Base-by-base conservation (phyloP, 2,797 vertebrate genomes). In the Sciurus vulgaris region DNA sequence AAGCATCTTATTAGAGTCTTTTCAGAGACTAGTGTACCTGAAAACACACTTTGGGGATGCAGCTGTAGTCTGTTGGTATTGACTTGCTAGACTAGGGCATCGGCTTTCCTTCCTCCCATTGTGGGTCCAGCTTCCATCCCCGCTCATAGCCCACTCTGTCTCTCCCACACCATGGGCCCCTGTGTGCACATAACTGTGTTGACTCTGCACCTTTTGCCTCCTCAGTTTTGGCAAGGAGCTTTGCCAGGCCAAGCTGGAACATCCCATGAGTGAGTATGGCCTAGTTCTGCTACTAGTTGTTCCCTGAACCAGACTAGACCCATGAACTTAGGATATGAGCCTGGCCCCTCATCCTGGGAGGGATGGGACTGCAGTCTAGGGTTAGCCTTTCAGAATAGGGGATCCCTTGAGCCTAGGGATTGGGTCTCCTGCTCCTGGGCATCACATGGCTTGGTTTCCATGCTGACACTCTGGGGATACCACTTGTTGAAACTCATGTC, bases 211-310 rank as follows among this genome's bases (percentile, higher is more conserved):
- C 74, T 96, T 78, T 97, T 97, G 89, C 91, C 91, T 95, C 94
- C 97, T 92, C 97, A 99, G 99, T 99, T 99, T 98, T 99, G 99
- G 99, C 99, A 99, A 63, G 99, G 99, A 96, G 94, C 99, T 89
- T 98, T 99, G 97, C 98, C 99, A 92, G 98, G 99, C 97, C 99
- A 99, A 98, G 98, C 99, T 69, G 99, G 99, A 94, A 98, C 99
- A 73, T 99, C 99, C 95, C 99, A 99, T 85, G 99, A 99, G 99
- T 99, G 98, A 99, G 99, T 99, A 98, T 97, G 97, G 54, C 51
- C 94, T 95, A 26, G 15, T 7, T 77, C 11, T 82, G 30, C 85
- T 67, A 20, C 93, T 41, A 65, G 35, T 15, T 89, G 51, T 12
- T 90, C 78, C 35, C 85, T 24, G 47, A 83, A 47, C 47, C 49